Conservation (phyloP, 1,140 invertebrate genomes). For the Cydia fagiglandana region DNA sequence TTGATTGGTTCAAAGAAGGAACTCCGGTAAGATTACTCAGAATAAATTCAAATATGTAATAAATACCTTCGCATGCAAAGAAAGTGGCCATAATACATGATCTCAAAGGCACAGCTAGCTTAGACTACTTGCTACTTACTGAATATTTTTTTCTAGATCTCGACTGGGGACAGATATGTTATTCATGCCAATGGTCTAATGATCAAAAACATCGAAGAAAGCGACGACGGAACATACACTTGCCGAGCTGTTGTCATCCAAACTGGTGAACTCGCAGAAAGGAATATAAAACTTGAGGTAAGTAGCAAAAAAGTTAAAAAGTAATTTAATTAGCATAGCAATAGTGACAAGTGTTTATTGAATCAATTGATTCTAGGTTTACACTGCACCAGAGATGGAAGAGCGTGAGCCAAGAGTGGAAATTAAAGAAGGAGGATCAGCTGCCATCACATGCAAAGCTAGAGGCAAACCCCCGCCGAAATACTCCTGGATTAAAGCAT, state of each 20-base stretch:
- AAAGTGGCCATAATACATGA: not conserved
- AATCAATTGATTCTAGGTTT: conserved; percentile 80
- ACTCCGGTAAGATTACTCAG: conserved; percentile 73
- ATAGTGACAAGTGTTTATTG: not conserved
- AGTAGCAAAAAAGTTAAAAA: not conserved
- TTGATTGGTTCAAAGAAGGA: conserved; percentile 92
- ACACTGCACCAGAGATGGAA: conserved; percentile 86
- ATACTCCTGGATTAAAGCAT: conserved; percentile 88
- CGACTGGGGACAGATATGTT: conserved; percentile 85
- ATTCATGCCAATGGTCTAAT: conserved; percentile 87
- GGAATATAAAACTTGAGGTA: conserved; percentile 89
- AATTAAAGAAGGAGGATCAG: conserved; percentile 88
- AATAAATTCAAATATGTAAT: conserved; percentile 1
- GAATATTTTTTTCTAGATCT: conserved; percentile 67
- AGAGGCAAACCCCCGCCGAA: conserved; percentile 90
- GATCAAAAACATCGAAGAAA: conserved; percentile 88
- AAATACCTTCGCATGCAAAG: not conserved
- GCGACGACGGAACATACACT: conserved; percentile 91
- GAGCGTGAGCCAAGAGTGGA: conserved; percentile 80
- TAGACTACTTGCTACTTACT: not conserved
- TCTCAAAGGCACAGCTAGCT: not conserved
- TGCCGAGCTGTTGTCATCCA: conserved; percentile 89
- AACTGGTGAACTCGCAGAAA: conserved; percentile 88
- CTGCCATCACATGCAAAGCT: conserved; percentile 87
- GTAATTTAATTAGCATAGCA: not conserved